Base-by-base conservation (phyloP, 2,888 invertebrate species). In the Patella depressa region DNA sequence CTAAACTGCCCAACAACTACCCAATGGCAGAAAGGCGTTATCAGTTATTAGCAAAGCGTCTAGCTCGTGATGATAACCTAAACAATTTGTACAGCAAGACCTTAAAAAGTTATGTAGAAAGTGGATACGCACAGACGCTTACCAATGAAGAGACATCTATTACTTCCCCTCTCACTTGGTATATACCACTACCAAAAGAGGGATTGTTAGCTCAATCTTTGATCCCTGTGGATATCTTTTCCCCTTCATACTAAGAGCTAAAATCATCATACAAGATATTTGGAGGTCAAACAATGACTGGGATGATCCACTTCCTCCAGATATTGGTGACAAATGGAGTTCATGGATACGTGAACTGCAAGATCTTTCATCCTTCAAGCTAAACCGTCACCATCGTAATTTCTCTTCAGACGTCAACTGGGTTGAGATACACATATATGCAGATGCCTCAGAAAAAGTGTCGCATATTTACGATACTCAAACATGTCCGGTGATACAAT, bases 121-220 rank as follows among this genome's bases (percentile, higher is more conserved):
- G 69, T 14, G 73, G 77, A 29, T 77, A 77, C 53, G 73, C 77
- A 72, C 55, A 77, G n/a, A 24, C n/a, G 15, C 34, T 57, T 17
- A 7, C n/a, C 19, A n/a, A 24, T 24, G 53, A 24, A 53, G 59
- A 74, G 34, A 2, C 29, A 17, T 34, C n/a, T 29, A 53, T 12
- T 17, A 19, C 19, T 17, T 55, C 55, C 24, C 2, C 57, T 9
- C 59, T 57, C 29, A 59, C 59, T 15, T 74, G 74, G 74, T 74
- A 74, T 45, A 45, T 53, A 72, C 53, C 15, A 45, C n/a, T 24
- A 69, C 71, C 11, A 75, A 70, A 14, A 45, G 75, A 69, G 69
- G 75, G 0, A 53, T 75, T 53, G 75, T 69, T 7, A 34, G 53
- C 70, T 69, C 75, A 53, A 75, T 70, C 54, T 75, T 70, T 54